These are phyloP conservation scores for Sparus aurata DNA, from an alignment of 2,797 vertebrate genomes.

Conservation along the genomic window DNA sequence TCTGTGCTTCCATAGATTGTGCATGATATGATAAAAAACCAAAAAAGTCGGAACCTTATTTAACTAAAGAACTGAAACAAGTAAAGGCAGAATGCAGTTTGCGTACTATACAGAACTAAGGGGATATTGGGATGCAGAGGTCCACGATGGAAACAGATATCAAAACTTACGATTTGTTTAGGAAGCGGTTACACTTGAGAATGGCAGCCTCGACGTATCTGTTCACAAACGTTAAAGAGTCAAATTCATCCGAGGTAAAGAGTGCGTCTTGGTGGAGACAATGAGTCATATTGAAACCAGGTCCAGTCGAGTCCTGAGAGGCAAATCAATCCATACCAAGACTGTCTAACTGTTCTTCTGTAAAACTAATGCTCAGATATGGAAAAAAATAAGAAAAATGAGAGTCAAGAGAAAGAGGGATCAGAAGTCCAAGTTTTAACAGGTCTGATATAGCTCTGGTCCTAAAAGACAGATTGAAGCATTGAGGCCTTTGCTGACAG, in stretches of 20 bases:
- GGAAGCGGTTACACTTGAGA: conserved; percentile 96
- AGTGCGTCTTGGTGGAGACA: not conserved
- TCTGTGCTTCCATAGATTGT: not conserved
- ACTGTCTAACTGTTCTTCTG: not conserved
- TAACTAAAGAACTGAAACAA: not conserved
- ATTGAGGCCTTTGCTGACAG: not conserved
- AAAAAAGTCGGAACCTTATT: not conserved
- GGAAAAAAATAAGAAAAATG: too few species aligned
- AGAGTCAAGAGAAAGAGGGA: not conserved
- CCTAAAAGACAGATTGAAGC: not conserved
- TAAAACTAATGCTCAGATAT: not conserved
- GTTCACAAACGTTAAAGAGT: conserved; percentile 81
- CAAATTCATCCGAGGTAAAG: not conserved
- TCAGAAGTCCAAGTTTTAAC: not conserved
- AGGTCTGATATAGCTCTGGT: not conserved
- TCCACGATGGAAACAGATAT: not conserved
- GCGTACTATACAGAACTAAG: not conserved
- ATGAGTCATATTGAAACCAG: not conserved
- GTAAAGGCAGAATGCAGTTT: not conserved
- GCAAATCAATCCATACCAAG: not conserved
- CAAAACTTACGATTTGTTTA: conserved; percentile 91
- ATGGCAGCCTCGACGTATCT: conserved; percentile 98
- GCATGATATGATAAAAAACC: not conserved
- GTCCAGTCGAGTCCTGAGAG: not conserved
- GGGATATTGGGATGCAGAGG: not conserved